phyloP scores from a whole-genome alignment of 2,113 vertebrate genomes.

The Aleadryas rufinucha region DNA sequence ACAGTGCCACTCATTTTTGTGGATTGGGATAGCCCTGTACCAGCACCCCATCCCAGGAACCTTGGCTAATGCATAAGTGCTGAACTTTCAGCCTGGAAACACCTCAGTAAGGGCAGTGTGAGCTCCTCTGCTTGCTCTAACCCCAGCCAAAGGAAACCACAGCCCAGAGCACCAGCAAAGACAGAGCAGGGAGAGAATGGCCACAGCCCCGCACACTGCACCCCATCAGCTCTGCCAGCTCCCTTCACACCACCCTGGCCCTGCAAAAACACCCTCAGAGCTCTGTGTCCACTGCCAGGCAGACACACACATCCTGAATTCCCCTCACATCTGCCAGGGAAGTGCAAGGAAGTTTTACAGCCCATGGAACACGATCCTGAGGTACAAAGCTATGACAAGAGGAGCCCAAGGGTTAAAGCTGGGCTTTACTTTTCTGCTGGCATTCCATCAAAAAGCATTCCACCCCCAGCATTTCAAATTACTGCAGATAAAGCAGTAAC shows the following conservation, averaged over 20 bases:
- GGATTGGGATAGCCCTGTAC: not conserved
- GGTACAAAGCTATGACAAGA: not conserved
- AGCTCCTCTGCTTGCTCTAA: not conserved
- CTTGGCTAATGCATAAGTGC: not conserved
- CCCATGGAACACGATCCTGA: not conserved
- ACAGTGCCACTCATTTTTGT: not conserved
- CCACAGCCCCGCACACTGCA: rapidly evolving
- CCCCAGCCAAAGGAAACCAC: not conserved
- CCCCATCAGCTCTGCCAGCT: not conserved
- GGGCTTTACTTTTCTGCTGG: not conserved
- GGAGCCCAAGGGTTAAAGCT: not conserved
- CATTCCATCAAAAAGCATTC: not conserved
- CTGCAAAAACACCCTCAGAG: not conserved
- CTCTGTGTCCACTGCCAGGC: not conserved
- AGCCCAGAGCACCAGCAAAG: not conserved
- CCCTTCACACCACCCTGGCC: not conserved
- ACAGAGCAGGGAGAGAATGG: rapidly evolving
- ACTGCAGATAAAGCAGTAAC: not conserved
- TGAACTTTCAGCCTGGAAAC: not conserved
- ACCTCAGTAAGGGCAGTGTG: not conserved
- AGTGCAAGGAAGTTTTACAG: not conserved
- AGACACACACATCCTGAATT: not conserved
- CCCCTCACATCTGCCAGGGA: not conserved
- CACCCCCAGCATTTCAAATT: not conserved
- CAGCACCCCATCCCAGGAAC: not conserved